Percentiles rank a stretch among this genome's conserved stretches.
These are phyloP conservation scores for Erinaceus europaeus DNA, from an alignment of 2,113 vertebrate genomes.

Conservation along the genomic window DNA sequence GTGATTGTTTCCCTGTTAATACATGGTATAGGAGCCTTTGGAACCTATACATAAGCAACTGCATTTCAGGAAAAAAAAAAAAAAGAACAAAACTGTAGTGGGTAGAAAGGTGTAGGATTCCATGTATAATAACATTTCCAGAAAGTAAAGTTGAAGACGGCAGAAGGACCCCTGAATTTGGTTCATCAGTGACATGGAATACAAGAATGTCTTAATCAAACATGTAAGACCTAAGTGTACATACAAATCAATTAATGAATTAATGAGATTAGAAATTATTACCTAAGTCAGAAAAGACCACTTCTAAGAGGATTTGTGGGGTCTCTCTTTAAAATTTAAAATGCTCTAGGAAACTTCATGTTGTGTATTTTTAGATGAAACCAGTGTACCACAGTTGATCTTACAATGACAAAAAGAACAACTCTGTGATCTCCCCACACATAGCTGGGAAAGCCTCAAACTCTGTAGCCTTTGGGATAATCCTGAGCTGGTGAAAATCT, in stretches of 20 bases:
- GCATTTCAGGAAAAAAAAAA: not conserved
- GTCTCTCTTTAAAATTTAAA: not conserved
- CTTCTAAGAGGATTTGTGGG: not conserved
- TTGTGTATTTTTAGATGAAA: not conserved
- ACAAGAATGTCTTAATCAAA: too few species aligned
- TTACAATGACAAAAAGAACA: not conserved
- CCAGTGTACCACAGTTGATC: not conserved
- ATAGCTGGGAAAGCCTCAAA: too few species aligned
- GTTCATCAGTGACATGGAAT: too few species aligned
- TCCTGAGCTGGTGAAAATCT: not conserved
- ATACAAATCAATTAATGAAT: not conserved
- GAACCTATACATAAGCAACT: not conserved
- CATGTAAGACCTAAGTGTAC: too few species aligned
- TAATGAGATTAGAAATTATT: not conserved
- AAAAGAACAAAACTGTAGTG: not conserved
- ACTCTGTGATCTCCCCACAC: not conserved
- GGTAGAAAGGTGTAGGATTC: not conserved
- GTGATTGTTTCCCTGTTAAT: not conserved
- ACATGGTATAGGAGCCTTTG: not conserved
- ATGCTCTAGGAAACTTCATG: not conserved
- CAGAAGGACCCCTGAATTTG: not conserved
- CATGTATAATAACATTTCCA: not conserved
- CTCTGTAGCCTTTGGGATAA: not conserved
- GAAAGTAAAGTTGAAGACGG: not conserved
- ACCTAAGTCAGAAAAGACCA: not conserved